Evolutionary conservation across 2,888 invertebrate species (phyloP).

Genomic region (Polymixis flavicincta): DNA sequence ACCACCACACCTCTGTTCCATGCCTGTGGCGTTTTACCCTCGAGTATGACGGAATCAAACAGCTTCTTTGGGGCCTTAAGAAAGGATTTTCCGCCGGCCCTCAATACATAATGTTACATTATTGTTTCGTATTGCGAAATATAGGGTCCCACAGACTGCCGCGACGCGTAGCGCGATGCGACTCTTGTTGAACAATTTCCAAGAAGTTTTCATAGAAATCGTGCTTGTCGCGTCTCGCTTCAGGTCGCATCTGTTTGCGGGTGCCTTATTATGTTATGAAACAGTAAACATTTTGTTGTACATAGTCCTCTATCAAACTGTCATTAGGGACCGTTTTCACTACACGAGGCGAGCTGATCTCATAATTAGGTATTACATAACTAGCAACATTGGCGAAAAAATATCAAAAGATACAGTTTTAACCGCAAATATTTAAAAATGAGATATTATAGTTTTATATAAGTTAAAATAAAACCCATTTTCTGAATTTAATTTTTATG

Average conservation of each 20-base stretch:
- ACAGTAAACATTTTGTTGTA: background rate
- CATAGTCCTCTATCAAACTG: slow-evolving; percentile 4
- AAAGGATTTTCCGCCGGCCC: no score
- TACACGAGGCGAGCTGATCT: background rate
- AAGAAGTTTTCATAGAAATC: no score
- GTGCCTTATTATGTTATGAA: background rate
- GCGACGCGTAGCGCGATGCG: no score
- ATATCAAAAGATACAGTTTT: background rate
- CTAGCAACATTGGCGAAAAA: no score
- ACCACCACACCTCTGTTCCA: no score
- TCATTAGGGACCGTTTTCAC: slow-evolving; percentile 26
- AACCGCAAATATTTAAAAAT: background rate
- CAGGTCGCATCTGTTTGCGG: no score
- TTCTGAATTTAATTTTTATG: background rate
- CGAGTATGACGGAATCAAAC: no score
- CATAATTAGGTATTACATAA: background rate
- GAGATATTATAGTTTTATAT: background rate
- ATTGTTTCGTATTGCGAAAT: background rate
- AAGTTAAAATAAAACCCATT: background rate
- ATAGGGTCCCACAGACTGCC: no score
- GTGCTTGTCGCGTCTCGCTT: no score
- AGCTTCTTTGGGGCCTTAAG: no score
- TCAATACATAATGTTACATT: background rate
- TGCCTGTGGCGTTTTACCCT: no score
- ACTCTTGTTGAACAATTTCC: no score